Evolutionary conservation across 2,888 invertebrate genomes (phyloP), one percentile per base, ranked within the genome.

Genomic region (Onchidella celtica): DNA sequence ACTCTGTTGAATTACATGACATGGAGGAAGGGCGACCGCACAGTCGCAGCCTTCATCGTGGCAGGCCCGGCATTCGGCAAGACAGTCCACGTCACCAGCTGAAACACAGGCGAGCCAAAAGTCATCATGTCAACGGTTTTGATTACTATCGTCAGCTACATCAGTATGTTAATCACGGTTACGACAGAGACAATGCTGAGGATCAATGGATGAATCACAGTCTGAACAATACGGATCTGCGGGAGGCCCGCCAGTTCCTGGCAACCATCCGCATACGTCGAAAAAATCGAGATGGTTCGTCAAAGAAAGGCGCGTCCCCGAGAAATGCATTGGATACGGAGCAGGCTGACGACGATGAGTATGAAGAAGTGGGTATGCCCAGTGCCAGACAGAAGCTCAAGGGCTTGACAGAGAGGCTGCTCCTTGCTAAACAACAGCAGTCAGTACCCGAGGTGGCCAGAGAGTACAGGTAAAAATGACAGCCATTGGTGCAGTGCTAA

Each of bases 311-410:
- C 6, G 29, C 47, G 38, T 6, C 9, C 21, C 9, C 21, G 40
- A n/a, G 24, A 1, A 55, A 17, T 24, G 24, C 38, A 36, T 66
- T 27, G 6, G 1, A 3, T n/a, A 29, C 34, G 2, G 59, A 27
- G n/a, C n/a, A 55, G n/a, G 65, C 11, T 34, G 65, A 34, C 11
- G 32, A 27, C 38, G 74, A 68, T 29, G 47, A 69, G 34, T 69
- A 63, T 47, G 83, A 83, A 34, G 59, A 79, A 27, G 38, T 63
- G 34, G 83, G 83, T 29, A n/a, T 83, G 66, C 83, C 83, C 70
- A 83, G 79, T 32, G 17, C 57, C 59, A 38, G 70, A 57, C 74
- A 27, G 11, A 59, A 34, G 47, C 57, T 40, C 24, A 75, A 76
- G 59, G 47, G 69, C 34, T 57, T 83, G 40, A 61, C 83, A 21